Evolutionary conservation across 1,140 invertebrate genomes (phyloP).

Genomic region (Rhagoletis zephyria): DNA sequence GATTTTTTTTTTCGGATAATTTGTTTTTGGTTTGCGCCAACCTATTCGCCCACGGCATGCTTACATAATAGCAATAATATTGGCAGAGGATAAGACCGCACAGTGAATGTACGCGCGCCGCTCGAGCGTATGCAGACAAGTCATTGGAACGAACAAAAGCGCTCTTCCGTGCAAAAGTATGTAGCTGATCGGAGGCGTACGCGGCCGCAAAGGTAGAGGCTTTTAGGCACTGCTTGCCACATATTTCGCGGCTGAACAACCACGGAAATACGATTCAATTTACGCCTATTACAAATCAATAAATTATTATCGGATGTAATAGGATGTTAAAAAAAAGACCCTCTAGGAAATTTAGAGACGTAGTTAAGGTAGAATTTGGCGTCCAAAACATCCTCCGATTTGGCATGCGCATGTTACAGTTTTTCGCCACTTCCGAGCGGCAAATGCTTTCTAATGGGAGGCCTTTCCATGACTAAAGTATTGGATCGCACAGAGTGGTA

Average conservation of each 20-base stretch:
- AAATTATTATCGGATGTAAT: constrained; percentile 40
- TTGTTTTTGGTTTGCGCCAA: not conserved
- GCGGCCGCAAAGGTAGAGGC: not conserved
- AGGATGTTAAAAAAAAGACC: constrained; percentile 5
- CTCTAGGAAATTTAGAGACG: not conserved
- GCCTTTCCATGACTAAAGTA: no score
- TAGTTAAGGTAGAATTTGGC: no score
- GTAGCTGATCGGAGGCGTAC: no score
- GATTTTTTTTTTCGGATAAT: constrained; percentile 1
- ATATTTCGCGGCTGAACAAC: not conserved
- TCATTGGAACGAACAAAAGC: not conserved
- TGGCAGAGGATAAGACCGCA: not conserved
- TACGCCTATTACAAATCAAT: constrained; percentile 43
- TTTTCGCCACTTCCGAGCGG: no score
- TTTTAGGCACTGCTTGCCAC: not conserved
- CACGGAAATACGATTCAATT: constrained; percentile 31
- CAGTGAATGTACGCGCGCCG: not conserved
- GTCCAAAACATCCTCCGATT: no score
- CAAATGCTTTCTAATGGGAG: no score
- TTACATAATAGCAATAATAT: no score
- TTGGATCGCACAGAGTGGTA: no score
- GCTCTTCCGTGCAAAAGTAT: no score
- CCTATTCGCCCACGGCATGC: not conserved
- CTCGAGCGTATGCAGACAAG: not conserved
- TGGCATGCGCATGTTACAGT: no score